These are phyloP conservation scores for Lordiphosa stackelbergi DNA, from an alignment of 1,140 invertebrate species.

Conservation along the genomic window DNA sequence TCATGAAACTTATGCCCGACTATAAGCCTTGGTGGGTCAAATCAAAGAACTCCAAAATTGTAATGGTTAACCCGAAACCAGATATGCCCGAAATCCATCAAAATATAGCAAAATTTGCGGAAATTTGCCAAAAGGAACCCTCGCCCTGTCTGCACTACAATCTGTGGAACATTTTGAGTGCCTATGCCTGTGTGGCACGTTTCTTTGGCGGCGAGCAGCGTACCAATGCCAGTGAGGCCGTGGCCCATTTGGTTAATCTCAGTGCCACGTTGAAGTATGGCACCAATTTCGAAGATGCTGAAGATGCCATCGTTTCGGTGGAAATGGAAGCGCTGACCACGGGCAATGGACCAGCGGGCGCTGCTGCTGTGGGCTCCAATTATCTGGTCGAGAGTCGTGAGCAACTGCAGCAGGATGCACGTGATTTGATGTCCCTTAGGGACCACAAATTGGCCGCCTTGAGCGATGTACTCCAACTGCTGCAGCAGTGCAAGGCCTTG, in stretches of 20 bases:
- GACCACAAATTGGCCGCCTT: constrained; percentile 78
- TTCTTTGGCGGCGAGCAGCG: constrained; percentile 85
- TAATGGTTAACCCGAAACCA: constrained; percentile 77
- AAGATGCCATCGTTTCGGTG: constrained; percentile 82
- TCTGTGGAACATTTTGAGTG: constrained; percentile 83
- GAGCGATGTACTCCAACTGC: constrained; percentile 80
- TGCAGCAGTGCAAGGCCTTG: constrained; percentile 77
- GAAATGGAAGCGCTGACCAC: constrained; percentile 74
- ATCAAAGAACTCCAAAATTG: constrained; percentile 78
- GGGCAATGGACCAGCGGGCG: constrained; percentile 46
- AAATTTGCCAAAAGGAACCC: constrained; percentile 80
- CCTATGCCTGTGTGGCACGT: constrained; percentile 82
- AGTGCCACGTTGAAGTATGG: constrained; percentile 81
- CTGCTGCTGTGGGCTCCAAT: constrained; percentile 29
- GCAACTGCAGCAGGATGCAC: constrained; percentile 53
- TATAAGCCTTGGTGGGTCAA: constrained; percentile 86
- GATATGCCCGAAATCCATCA: constrained; percentile 39
- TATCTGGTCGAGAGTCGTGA: constrained; percentile 50
- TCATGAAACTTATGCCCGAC: constrained; percentile 81
- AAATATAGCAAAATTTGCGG: constrained; percentile 78
- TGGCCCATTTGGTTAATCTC: constrained; percentile 79
- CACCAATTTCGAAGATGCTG: constrained; percentile 80
- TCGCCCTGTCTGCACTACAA: constrained; percentile 83
- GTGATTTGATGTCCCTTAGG: constrained; percentile 48
- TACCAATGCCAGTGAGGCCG: constrained; percentile 80